phyloP scores from a whole-genome alignment of 2,888 invertebrate genomes.

The Athalia rosae region DNA sequence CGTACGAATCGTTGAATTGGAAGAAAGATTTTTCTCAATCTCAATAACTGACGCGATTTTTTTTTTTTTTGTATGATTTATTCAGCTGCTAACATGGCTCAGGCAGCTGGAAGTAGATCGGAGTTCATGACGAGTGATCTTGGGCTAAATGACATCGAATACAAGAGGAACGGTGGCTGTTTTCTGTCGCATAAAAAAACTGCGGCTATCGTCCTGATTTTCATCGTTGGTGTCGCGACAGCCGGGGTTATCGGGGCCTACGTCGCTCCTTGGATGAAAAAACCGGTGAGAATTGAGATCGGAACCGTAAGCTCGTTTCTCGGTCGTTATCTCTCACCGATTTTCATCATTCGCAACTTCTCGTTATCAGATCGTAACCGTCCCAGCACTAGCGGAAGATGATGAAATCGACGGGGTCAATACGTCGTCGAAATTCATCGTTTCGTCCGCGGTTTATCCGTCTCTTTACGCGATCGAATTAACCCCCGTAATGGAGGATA shows the following conservation, averaged over 20 bases:
- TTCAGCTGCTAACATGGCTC: conserved; percentile 62
- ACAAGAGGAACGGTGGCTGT: conserved; percentile 78
- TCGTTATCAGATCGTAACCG: conserved; percentile 49
- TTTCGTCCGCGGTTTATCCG: conserved; percentile 60
- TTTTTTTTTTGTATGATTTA: neutral
- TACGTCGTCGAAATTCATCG: conserved; percentile 47
- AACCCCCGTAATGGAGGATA: conserved; percentile 54
- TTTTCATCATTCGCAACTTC: neutral
- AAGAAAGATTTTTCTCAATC: neutral
- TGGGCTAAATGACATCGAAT: conserved; percentile 76
- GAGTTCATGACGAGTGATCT: conserved; percentile 79
- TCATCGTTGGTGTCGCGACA: conserved; percentile 60
- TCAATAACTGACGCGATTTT: neutral
- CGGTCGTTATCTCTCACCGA: conserved; percentile 4
- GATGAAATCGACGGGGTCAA: conserved; percentile 44
- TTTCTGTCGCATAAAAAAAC: conserved; percentile 79
- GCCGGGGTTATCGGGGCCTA: conserved; percentile 66
- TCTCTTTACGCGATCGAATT: conserved; percentile 60
- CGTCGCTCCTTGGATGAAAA: conserved; percentile 58
- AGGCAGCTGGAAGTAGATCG: conserved; percentile 74
- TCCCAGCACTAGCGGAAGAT: conserved; percentile 44
- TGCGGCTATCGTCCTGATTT: conserved; percentile 58
- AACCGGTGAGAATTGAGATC: conserved; percentile 52
- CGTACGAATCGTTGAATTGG: neutral
- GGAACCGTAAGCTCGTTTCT: neutral